Percentiles rank a stretch among this genome's conserved stretches.
phyloP scores from a whole-genome alignment of 2,888 invertebrate genomes.

The Synergus itoensis region DNA sequence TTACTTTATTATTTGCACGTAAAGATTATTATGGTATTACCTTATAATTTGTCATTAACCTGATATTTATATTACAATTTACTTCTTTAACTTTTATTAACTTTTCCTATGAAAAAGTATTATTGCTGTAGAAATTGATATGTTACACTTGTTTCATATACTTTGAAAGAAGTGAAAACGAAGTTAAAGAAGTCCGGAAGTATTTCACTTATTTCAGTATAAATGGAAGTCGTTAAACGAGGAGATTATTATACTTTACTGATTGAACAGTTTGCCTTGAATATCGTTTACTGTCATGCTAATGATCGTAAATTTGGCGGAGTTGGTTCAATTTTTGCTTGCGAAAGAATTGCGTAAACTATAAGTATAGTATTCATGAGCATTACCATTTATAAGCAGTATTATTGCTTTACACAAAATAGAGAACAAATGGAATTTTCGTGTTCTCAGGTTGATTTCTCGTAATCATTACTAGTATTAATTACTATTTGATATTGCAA shows the following conservation, averaged over 20 bases:
- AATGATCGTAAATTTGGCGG: background rate
- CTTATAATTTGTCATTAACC: background rate
- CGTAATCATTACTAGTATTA: background rate
- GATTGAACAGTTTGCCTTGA: background rate
- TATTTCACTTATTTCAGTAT: conserved; percentile 14
- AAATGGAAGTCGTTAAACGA: background rate
- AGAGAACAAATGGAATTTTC: conserved; percentile 3
- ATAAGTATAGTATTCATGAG: background rate
- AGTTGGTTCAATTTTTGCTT: background rate
- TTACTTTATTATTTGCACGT: background rate
- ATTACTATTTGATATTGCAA: background rate
- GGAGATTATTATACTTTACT: background rate
- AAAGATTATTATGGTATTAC: background rate
- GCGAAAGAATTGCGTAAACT: background rate
- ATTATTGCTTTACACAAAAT: conserved; percentile 2
- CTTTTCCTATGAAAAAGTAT: background rate
- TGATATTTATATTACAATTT: background rate
- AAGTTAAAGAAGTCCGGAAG: background rate
- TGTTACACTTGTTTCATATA: background rate
- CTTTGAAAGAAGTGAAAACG: background rate
- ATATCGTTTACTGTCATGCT: background rate
- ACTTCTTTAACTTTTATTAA: background rate
- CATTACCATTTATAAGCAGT: background rate
- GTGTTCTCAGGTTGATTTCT: conserved; percentile 2
- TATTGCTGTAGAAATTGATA: background rate